A percentile compares a stretch with the other conserved stretches of the same genome.
Evolutionary conservation across 1,140 invertebrate species (phyloP).

Genomic region (Heliothis virescens): DNA sequence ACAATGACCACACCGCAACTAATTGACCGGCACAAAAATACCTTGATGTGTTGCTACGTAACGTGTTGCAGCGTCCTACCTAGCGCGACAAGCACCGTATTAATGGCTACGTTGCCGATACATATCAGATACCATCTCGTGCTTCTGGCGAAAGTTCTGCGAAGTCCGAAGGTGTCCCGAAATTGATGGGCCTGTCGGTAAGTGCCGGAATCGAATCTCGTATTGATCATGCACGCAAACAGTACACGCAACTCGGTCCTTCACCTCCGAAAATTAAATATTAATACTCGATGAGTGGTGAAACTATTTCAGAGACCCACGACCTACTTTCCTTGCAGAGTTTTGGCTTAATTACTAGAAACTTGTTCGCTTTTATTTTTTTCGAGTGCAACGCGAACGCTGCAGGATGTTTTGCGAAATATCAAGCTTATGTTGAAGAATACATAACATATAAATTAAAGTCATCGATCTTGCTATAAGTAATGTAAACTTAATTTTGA

Average conservation of each 20-base stretch:
- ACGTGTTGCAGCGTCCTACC: conserved; percentile 11
- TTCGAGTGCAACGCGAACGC: conserved; percentile 27
- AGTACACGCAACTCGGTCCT: conserved; percentile 64
- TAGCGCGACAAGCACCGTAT: conserved; percentile 50
- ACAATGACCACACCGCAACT: conserved; percentile 13
- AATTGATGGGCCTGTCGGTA: conserved; percentile 74
- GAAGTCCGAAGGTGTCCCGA: conserved; percentile 72
- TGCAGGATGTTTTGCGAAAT: conserved; percentile 41
- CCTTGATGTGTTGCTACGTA: conserved; percentile 18
- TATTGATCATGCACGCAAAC: conserved; percentile 69
- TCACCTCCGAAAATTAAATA: conserved; percentile 66
- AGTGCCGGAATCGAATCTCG: conserved; percentile 72
- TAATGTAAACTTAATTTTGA: not conserved
- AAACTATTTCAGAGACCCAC: conserved; percentile 55
- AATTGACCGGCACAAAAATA: conserved; percentile 22
- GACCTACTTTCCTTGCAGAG: conserved; percentile 53
- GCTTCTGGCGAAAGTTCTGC: conserved; percentile 80
- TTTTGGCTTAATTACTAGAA: conserved; percentile 53
- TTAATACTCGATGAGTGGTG: conserved; percentile 53
- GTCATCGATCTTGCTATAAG: not conserved
- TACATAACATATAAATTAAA: not conserved
- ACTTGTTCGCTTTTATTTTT: conserved; percentile 41
- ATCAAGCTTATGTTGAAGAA: not conserved
- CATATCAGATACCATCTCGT: conserved; percentile 71
- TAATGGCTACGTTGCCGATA: conserved; percentile 70